phyloP scores from a whole-genome alignment of 2,888 invertebrate species.

The Dione vanillae region DNA sequence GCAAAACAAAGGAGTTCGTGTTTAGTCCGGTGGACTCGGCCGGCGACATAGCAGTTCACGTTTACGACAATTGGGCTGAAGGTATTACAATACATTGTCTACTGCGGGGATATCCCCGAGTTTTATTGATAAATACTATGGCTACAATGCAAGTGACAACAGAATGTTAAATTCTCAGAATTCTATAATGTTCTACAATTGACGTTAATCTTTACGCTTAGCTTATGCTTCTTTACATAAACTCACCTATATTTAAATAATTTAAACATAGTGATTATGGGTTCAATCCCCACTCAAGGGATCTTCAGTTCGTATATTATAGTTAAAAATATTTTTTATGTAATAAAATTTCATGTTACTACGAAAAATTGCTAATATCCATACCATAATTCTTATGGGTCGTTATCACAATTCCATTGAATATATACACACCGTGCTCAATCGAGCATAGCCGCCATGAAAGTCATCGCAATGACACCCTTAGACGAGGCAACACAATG shows the following conservation, averaged over 20 bases:
- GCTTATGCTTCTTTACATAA: neutral
- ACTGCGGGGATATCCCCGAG: neutral
- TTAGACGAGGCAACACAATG: conserved; percentile 42
- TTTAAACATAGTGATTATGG: too few relatives aligned
- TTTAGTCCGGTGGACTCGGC: conserved; percentile 99
- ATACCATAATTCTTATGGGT: conserved; percentile 31
- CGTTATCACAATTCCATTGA: conserved; percentile 39
- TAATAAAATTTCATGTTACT: conserved; percentile 10
- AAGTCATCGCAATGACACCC: conserved; percentile 58
- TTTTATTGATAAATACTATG: conserved; percentile 2
- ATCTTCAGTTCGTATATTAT: too few relatives aligned
- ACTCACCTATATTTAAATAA: neutral
- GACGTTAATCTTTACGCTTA: neutral
- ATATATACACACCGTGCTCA: conserved; percentile 50
- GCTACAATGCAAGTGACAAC: neutral
- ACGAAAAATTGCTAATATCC: conserved; percentile 33
- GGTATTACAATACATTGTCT: conserved; percentile 83
- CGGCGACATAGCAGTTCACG: conserved; percentile 99
- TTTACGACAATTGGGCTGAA: conserved; percentile 99
- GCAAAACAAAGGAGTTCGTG: conserved; percentile 99
- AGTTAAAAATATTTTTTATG: neutral
- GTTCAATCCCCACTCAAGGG: too few relatives aligned
- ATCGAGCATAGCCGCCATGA: conserved; percentile 56
- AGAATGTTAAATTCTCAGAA: neutral
- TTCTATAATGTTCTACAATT: neutral